Percentiles rank a stretch among this genome's conserved stretches.
Conservation (phyloP, 2,113 vertebrate genomes). For the Pavo muticus region DNA sequence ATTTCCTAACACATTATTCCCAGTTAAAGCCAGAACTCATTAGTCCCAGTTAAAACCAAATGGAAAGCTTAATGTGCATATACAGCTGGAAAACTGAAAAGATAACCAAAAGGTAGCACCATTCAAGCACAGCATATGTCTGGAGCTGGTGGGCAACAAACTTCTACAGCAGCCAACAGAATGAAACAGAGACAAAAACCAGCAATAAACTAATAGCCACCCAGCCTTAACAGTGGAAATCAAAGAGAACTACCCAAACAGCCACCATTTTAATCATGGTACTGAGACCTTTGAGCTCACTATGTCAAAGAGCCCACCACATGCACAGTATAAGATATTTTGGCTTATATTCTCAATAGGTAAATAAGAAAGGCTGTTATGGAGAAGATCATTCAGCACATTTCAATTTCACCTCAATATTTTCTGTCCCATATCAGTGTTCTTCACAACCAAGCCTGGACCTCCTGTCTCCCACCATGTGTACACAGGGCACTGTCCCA, state of each 20-base stretch:
- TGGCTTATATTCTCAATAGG: background rate
- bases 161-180: background rate
- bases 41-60: constrained; percentile 41
- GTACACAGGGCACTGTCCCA: accelerated
- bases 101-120: background rate
- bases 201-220: background rate
- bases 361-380: background rate
- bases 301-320: background rate
- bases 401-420: background rate
- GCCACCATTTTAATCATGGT: accelerated
- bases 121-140: background rate
- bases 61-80: background rate
- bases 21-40: constrained; percentile 57
- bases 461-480: accelerated
- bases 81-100: background rate
- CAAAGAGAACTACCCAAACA: background rate
- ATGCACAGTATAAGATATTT: background rate
- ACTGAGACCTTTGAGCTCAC: background rate
- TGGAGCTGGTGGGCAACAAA: background rate
- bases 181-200: background rate
- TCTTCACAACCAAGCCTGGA: background rate
- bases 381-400: background rate
- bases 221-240: background rate
- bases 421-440: background rate
- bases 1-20: constrained; percentile 5